These are phyloP conservation scores for Clusia tigrina DNA, from an alignment of 2,888 invertebrate species.

Conservation along the genomic window DNA sequence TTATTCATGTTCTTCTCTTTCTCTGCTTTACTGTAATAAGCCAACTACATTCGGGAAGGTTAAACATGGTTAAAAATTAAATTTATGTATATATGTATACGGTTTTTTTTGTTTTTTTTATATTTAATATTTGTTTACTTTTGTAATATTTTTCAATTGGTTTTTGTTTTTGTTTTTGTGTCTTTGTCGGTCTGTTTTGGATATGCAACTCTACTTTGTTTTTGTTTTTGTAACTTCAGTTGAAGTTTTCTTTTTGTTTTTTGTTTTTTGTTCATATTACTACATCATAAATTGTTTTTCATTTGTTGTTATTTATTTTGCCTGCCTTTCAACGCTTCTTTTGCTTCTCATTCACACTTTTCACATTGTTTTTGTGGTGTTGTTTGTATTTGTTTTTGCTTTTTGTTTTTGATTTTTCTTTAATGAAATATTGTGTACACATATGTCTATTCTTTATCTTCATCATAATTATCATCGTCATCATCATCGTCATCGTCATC, in stretches of 20 bases:
- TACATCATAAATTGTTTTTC: constrained; percentile 35
- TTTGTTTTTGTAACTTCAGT: constrained; percentile 45
- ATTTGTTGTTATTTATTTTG: constrained; percentile 32
- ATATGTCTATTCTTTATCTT: constrained; percentile 16
- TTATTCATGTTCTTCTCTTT: background rate
- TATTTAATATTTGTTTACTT: background rate
- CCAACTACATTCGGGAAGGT: constrained; percentile 53
- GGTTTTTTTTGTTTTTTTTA: constrained; percentile 3
- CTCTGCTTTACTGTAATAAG: too few species aligned
- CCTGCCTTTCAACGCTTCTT: background rate
- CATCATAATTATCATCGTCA: too few species aligned
- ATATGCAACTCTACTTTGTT: constrained; percentile 63
- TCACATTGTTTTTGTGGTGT: constrained; percentile 38
- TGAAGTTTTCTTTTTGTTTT: constrained; percentile 39
- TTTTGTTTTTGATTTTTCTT: constrained; percentile 25
- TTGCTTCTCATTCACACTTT: constrained; percentile 32
- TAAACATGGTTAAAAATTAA: constrained; percentile 52
- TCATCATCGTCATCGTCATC: too few species aligned
- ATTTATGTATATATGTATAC: too few species aligned
- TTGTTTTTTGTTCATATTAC: constrained; percentile 31
- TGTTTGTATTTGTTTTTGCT: constrained; percentile 33
- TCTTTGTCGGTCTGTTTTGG: constrained; percentile 40
- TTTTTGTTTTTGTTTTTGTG: constrained; percentile 32
- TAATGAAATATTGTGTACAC: constrained; percentile 30
- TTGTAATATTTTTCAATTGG: too few species aligned